Evolutionary conservation across 1,140 invertebrate species (phyloP).

Genomic region (Akabosia matsudoensis): DNA sequence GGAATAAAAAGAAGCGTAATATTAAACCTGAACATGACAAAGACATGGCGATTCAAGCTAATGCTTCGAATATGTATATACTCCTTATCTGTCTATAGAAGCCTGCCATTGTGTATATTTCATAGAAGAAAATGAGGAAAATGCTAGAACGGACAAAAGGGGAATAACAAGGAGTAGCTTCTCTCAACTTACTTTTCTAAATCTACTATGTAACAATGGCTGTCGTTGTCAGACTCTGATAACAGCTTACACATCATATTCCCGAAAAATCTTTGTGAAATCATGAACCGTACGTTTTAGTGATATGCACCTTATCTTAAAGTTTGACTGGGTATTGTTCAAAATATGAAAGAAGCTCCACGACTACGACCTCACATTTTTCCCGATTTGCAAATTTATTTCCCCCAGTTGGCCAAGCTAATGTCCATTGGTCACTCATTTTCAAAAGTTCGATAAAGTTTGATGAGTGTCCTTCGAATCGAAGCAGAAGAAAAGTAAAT

Average conservation of each 20-base stretch:
- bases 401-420: no score
- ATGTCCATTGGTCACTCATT: no score
- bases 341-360: no score
- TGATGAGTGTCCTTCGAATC: no score
- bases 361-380: no score
- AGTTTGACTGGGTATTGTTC: no score
- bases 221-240: not conserved
- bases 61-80: not conserved
- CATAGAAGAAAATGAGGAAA: not conserved
- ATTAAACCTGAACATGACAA: not conserved
- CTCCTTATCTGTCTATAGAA: not conserved
- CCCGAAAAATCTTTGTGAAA: not conserved
- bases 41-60: not conserved
- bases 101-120: not conserved
- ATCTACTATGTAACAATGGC: not conserved
- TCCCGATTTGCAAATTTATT: no score
- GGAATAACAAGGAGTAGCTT: not conserved
- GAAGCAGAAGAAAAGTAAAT: no score
- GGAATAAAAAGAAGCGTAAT: not conserved
- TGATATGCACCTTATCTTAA: not conserved
- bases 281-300: not conserved
- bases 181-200: not conserved
- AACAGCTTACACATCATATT: not conserved
- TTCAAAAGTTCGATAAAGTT: no score
- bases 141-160: not conserved